phyloP scores from a whole-genome alignment of 1,140 invertebrate genomes.

The Drosophila nigromelanica region DNA sequence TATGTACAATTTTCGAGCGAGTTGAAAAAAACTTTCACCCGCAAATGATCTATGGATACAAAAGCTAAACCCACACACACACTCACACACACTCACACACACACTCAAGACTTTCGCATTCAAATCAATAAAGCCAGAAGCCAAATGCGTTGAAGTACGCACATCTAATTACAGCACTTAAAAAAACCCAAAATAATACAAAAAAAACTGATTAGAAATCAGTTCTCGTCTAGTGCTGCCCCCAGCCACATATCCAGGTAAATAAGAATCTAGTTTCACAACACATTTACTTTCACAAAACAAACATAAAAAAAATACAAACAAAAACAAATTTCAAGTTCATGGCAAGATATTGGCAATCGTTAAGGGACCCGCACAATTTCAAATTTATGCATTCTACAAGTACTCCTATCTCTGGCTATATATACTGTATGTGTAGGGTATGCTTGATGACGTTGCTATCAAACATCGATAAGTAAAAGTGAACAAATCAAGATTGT shows the following conservation, averaged over 20 bases:
- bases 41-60: slow-evolving; percentile 69
- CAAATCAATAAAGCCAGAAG: slow-evolving; percentile 39
- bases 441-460: slow-evolving; percentile 31
- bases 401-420: slow-evolving; percentile 1
- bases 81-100: slow-evolving; percentile 16
- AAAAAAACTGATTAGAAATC: slow-evolving; percentile 69
- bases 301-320: too few relatives aligned
- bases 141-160: slow-evolving; percentile 44
- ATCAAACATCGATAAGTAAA: slow-evolving; percentile 35
- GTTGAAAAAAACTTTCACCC: slow-evolving; percentile 70
- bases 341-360: slow-evolving; percentile 49
- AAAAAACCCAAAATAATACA: slow-evolving; percentile 20
- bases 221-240: slow-evolving; percentile 44
- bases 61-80: slow-evolving; percentile 12
- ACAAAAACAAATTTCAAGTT: slow-evolving; percentile 70
- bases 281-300: slow-evolving; percentile 58
- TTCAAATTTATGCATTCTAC: slow-evolving; percentile 2
- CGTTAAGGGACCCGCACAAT: slow-evolving; percentile 6
- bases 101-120: slow-evolving; percentile 60
- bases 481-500: slow-evolving; percentile 15
- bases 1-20: slow-evolving; percentile 39
- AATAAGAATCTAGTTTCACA: slow-evolving; percentile 18
- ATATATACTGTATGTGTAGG: slow-evolving; percentile 3
- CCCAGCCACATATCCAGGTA: background rate
- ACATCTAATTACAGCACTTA: slow-evolving; percentile 75